Evolutionary conservation across 1,140 invertebrate species (phyloP), one percentile per base, ranked within the genome.

Genomic region (Drosophila suzukii): DNA sequence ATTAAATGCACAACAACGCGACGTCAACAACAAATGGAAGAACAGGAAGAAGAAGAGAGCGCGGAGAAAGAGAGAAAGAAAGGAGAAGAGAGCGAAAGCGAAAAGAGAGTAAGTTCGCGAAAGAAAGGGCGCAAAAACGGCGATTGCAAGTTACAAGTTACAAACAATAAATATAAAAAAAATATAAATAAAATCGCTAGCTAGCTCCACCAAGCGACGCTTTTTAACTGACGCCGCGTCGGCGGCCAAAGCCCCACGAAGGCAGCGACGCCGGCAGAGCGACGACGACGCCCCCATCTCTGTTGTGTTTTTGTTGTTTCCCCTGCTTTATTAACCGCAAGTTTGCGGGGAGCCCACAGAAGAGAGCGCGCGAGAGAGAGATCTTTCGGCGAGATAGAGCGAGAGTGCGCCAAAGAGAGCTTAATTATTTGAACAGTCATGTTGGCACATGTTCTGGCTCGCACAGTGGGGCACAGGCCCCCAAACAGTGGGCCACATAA

Each of bases 161-260:
- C 53, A 72, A 77, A 55, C 63, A 60, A 53, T 61, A 77, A 83
- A 65, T 75, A 39, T 30, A 63, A 61, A 61, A 59, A 57, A 57
- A 61, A 43, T 63, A 63, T 63, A 60, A 82, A 78, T 53, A 80
- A 62, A 58, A 47, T 59, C 75, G 63, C 80, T 83, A 46, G 79
- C 60, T 60, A 86, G 83, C 83, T 88, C 63, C 68, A 70, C 84
- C 88, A 78, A 67, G 63, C 78, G 75, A 86, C 82, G 75, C 78
- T 78, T 75, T 51, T 74, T 70, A 81, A 85, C 73, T 85, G 75
- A 85, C 58, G 74, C 67, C 78, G 68, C 78, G 81, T 65, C 73
- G 78, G 62, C 73, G 68, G 51, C 50, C 39, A 34, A 20, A 71
- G 58, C 58, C 63, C 63, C 63, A 66, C 63, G 50, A 43, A 51